Base-by-base conservation (phyloP, 2,888 invertebrate species). In the Agonum fuliginosum region DNA sequence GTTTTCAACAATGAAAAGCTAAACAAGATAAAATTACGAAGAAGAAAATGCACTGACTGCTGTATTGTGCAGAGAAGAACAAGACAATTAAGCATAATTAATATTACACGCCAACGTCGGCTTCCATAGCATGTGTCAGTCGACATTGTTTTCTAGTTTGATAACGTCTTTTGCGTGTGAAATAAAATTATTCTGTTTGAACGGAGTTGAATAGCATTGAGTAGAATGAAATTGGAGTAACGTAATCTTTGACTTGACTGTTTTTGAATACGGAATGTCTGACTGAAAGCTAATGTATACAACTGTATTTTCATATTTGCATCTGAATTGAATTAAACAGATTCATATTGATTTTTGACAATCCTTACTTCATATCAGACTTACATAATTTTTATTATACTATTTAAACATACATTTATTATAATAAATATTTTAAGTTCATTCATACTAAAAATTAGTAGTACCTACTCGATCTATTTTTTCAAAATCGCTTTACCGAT, bases 21-120 rank as follows among this genome's bases (percentile, higher is more conserved):
- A 5, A 6, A 20, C 20, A 6, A 20, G 54, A 54, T 54, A 54
- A 54, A 20, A 54, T 54, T 27, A 24, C 54, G 22, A 24, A 54
- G 22, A 10, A 54, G 54, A 24, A 54, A 54, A 54, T 54, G 54
- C 54, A 54, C 24, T 22, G 54, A 54, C 54, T 24, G 12, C 54
- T 6, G 37, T 24, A 54, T 54, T 54, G 54, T 54, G 10, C 54
- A 54, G 8, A 37, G 12, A 12, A n/a, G 24, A 54, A 54, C 24
- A 54, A 54, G 54, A 54, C 24, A 54, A 54, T 54, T 24, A 54
- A 54, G 8, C 54, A 22, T 12, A 54, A 54, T 54, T 54, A 54
- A 54, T 54, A 54, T 54, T 54, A 24, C 54, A 54, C 20, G n/a
- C n/a, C n/a, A n/a, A n/a, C n/a, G n/a, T n/a, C 24, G 8, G n/a